phyloP scores from a whole-genome alignment of 2,113 vertebrate genomes.

The Anseranas semipalmata region DNA sequence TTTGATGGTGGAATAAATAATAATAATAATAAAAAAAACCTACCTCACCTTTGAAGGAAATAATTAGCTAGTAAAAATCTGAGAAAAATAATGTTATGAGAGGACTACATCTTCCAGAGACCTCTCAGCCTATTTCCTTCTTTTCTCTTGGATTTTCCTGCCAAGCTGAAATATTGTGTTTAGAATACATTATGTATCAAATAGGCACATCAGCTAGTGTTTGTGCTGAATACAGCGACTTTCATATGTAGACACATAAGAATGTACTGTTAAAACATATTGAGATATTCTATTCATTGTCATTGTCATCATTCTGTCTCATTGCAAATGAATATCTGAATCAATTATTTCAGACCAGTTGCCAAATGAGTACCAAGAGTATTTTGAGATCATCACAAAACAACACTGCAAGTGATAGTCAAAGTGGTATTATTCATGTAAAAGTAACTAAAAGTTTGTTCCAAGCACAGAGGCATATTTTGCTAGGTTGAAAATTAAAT shows the following conservation, averaged over 20 bases:
- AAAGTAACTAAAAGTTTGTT: neutral
- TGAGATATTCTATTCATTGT: neutral
- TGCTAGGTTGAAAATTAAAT: neutral
- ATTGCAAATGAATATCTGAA: neutral
- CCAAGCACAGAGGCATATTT: neutral
- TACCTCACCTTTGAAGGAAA: neutral
- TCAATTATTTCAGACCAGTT: neutral
- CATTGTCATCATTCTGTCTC: neutral
- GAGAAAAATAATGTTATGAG: neutral
- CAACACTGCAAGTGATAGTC: neutral
- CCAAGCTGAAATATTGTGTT: neutral
- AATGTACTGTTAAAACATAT: neutral
- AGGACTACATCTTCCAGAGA: neutral
- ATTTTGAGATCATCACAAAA: neutral
- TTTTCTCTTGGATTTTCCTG: neutral
- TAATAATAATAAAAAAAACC: neutral
- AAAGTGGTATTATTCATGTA: neutral
- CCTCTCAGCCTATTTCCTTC: neutral
- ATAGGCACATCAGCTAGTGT: neutral
- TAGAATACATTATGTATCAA: neutral
- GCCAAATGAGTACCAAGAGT: neutral
- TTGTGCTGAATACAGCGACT: neutral
- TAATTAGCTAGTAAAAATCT: neutral
- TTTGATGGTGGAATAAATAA: neutral
- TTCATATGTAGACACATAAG: neutral